These are phyloP conservation scores for Cancer borealis DNA, from an alignment of 2,888 invertebrate species.

Conservation along the genomic window DNA sequence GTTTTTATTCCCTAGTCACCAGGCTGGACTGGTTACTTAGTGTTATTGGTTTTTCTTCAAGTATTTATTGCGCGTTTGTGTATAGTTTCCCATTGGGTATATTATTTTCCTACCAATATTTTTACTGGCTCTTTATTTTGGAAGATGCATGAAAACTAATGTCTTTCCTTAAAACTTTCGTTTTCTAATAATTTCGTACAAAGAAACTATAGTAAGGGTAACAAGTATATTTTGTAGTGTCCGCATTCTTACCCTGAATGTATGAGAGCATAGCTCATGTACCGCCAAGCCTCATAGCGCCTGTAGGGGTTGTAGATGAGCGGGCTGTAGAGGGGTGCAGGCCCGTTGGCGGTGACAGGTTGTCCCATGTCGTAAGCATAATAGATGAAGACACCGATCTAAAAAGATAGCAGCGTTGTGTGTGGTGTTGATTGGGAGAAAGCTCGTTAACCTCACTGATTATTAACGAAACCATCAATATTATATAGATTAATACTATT, in stretches of 20 bases:
- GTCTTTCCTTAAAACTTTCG: background rate
- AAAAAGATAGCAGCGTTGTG: background rate
- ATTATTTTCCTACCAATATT: too few relatives aligned
- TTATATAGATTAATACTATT: too few relatives aligned
- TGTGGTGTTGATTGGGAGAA: too few relatives aligned
- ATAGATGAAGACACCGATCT: conserved; percentile 77
- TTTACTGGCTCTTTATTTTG: background rate
- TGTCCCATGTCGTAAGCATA: conserved; percentile 71
- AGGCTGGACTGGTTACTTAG: too few relatives aligned
- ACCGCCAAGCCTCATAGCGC: conserved; percentile 86
- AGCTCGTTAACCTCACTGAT: too few relatives aligned
- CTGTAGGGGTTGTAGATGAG: conserved; percentile 85
- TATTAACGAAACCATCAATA: too few relatives aligned
- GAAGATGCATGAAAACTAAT: background rate
- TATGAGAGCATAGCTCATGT: conserved; percentile 72
- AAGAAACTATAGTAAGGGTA: background rate
- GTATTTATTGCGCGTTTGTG: too few relatives aligned
- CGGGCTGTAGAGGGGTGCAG: conserved; percentile 77
- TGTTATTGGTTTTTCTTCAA: too few relatives aligned
- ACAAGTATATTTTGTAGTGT: background rate
- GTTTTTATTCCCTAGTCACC: background rate
- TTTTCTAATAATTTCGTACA: background rate
- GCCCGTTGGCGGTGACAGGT: conserved; percentile 68
- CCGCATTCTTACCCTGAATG: conserved; percentile 78
- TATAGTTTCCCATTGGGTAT: too few relatives aligned